Conservation (phyloP, 2,888 invertebrate genomes). For the Caenorhabditis zanzibari region DNA sequence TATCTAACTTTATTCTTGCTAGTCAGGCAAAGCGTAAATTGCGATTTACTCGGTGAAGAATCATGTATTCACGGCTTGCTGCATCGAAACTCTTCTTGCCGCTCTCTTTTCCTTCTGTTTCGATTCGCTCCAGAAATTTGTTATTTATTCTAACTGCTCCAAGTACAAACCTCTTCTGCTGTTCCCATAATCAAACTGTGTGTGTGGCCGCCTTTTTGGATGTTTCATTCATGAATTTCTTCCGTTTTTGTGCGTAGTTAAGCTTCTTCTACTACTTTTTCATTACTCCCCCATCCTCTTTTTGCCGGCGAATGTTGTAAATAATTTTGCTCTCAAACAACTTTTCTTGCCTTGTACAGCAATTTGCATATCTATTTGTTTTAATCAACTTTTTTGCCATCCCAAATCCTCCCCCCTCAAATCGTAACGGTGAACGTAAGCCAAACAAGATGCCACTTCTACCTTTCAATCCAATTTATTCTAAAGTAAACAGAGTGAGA, state of each 20-base stretch:
- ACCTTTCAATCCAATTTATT: constrained; percentile 32
- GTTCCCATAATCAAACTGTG: constrained; percentile 48
- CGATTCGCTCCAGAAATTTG: constrained; percentile 29
- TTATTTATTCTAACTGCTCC: constrained; percentile 49
- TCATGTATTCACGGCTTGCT: constrained; percentile 49
- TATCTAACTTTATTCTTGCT: constrained; percentile 45
- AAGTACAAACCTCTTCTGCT: constrained; percentile 44
- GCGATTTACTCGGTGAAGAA: constrained; percentile 50
- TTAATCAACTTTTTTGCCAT: constrained; percentile 36
- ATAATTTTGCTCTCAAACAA: constrained; percentile 43
- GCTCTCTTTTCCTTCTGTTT: constrained; percentile 7
- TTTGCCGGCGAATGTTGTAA: constrained; percentile 24
- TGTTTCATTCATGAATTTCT: constrained; percentile 50
- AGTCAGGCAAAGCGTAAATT: constrained; percentile 44
- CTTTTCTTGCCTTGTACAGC: constrained; percentile 18
- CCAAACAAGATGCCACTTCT: constrained; percentile 1
- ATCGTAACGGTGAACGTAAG: constrained; percentile 17
- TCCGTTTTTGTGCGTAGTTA: constrained; percentile 49
- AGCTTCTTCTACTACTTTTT: constrained; percentile 41
- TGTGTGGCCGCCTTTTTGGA: constrained; percentile 9
- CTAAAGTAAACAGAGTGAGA: constrained; percentile 29
- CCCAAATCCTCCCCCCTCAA: neutral
- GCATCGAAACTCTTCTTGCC: constrained; percentile 27
- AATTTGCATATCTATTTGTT: constrained; percentile 45
- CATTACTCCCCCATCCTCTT: neutral